Evolutionary conservation across 64 coral and sea anemone genomes (phyloP).

Genomic region (Dendrophyllia cribrosa): DNA sequence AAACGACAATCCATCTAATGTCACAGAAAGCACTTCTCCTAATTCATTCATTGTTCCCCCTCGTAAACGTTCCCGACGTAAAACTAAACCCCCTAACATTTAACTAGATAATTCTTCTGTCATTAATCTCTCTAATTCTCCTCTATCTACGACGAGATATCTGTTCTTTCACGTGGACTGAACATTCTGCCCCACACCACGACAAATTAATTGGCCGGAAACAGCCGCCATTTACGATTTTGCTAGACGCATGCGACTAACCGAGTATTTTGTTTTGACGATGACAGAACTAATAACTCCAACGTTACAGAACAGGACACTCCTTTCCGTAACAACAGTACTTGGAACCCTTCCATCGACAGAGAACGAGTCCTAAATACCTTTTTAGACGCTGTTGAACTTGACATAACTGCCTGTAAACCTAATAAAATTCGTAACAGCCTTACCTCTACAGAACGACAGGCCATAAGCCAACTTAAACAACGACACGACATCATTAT

Average conservation of each 20-base stretch:
- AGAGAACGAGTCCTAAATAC: constrained; percentile 38
- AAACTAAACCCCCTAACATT: neutral
- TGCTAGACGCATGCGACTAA: no score
- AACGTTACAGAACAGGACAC: neutral
- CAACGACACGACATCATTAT: no score
- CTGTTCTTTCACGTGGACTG: constrained; percentile 57
- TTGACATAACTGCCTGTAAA: constrained; percentile 39
- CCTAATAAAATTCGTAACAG: constrained; percentile 11
- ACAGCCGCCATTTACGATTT: no score
- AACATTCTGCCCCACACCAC: constrained; percentile 62
- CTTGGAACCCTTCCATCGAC: constrained; percentile 46
- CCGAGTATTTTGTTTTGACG: no score
- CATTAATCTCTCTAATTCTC: constrained; percentile 44
- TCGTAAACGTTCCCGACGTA: no score
- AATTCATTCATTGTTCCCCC: neutral
- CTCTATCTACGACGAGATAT: constrained; percentile 57
- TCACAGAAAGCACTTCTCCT: neutral
- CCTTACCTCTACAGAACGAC: constrained; percentile 6
- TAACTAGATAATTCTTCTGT: constrained; percentile 33
- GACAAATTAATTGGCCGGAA: constrained; percentile 66
- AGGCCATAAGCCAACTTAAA: no score
- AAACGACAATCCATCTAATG: neutral
- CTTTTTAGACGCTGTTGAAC: constrained; percentile 50
- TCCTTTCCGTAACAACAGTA: constrained; percentile 41
- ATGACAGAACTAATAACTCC: no score